These are phyloP conservation scores for Oryzias curvinotus DNA, from an alignment of 2,113 vertebrate species.

Conservation along the genomic window DNA sequence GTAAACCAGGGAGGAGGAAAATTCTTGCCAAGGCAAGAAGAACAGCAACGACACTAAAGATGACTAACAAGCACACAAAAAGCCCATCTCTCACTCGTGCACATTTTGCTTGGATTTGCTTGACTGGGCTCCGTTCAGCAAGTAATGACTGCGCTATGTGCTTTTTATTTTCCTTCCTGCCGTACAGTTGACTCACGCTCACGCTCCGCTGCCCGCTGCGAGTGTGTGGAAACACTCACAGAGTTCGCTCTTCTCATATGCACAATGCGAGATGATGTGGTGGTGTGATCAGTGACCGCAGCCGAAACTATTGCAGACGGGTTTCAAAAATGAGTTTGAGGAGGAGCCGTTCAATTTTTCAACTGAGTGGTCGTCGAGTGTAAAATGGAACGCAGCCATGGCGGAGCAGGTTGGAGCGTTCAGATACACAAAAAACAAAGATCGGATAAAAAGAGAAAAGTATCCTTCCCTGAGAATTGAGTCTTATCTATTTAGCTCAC, in stretches of 20 bases:
- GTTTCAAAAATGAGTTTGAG: constrained; percentile 65
- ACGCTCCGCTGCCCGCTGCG: constrained; percentile 28
- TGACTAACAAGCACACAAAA: constrained; percentile 45
- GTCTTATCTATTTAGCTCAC: constrained; percentile 29
- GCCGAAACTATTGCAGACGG: constrained; percentile 64
- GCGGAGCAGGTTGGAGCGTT: constrained; percentile 13
- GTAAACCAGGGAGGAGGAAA: constrained; percentile 39
- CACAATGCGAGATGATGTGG: constrained; percentile 66
- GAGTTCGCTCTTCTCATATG: constrained; percentile 54
- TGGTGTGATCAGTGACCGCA: constrained; percentile 63
- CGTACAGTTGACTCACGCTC: constrained; percentile 62
- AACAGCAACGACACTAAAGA: constrained; percentile 18
- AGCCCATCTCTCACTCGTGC: constrained; percentile 20
- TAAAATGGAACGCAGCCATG: constrained; percentile 2
- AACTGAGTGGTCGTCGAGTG: constrained; percentile 44
- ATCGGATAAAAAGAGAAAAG: constrained; percentile 33
- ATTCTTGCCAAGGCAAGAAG: constrained; percentile 29
- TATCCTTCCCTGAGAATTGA: constrained; percentile 37
- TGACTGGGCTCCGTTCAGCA: constrained; percentile 57
- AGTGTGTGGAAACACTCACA: constrained; percentile 41
- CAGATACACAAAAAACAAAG: constrained; percentile 15
- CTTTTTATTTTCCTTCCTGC: constrained; percentile 62
- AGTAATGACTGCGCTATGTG: constrained; percentile 63
- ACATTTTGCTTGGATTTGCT: constrained; percentile 40
- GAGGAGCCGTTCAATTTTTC: constrained; percentile 67